Evolutionary conservation across 2,797 vertebrate genomes (phyloP).

Genomic region (Sternotherus odoratus): DNA sequence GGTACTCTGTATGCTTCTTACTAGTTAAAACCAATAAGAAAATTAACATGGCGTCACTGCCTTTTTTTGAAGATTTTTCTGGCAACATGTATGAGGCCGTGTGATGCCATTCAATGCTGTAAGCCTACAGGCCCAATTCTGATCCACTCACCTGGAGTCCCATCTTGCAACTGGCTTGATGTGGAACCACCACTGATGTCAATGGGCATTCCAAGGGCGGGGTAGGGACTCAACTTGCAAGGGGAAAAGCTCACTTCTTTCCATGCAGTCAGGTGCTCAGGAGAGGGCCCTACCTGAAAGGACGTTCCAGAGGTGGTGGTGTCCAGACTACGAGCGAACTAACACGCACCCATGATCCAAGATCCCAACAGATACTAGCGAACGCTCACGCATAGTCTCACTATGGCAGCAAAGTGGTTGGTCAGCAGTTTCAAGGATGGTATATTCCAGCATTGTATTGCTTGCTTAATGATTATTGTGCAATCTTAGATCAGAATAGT

Average conservation of each 20-base stretch:
- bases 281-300: not conserved
- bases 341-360: not conserved
- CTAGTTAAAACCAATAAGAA: constrained; percentile 13
- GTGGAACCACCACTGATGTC: not conserved
- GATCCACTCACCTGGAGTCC: not conserved
- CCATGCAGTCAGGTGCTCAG: not conserved
- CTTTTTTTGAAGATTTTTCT: constrained; percentile 10
- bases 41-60: constrained; percentile 36
- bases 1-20: not conserved
- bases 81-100: not conserved
- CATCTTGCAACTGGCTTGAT: not conserved
- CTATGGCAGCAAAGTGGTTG: not conserved
- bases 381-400: not conserved
- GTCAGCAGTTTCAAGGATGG: not conserved
- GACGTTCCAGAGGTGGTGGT: not conserved
- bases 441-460: not conserved
- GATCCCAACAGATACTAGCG: not conserved
- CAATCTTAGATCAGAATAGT: fast-evolving
- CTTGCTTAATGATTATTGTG: not conserved
- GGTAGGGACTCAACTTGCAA: not conserved
- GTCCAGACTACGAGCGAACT: not conserved
- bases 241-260: not conserved
- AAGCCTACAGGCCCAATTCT: fast-evolving
- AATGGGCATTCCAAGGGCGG: not conserved
- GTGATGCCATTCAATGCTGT: not conserved